These are phyloP conservation scores for Menura novaehollandiae DNA, from an alignment of 2,113 vertebrate species.

Conservation along the genomic window DNA sequence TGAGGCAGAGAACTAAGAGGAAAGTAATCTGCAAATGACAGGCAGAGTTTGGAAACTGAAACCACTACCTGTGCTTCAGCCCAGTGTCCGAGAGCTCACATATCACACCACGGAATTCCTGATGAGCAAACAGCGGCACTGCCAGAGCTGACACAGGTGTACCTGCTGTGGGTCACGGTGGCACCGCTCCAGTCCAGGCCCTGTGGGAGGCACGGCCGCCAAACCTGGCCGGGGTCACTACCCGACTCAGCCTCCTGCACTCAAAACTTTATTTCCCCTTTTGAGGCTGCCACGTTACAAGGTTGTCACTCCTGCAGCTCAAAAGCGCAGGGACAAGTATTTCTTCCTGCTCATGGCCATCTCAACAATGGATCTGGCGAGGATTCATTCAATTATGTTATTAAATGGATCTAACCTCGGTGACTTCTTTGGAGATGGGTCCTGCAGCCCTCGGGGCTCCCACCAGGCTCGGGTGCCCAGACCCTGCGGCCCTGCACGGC, in stretches of 20 bases:
- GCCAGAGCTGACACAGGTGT: fast-evolving
- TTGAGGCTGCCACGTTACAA: fast-evolving
- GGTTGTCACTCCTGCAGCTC: neutral
- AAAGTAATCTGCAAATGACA: neutral
- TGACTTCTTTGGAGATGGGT: fast-evolving
- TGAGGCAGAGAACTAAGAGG: neutral
- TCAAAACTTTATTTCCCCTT: neutral
- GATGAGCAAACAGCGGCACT: fast-evolving
- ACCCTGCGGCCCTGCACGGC: fast-evolving
- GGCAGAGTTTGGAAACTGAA: neutral
- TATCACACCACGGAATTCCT: neutral
- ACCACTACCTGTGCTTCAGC: neutral
- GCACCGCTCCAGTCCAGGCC: fast-evolving
- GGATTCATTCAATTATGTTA: fast-evolving
- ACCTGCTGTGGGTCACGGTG: fast-evolving
- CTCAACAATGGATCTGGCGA: fast-evolving
- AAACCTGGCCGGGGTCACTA: fast-evolving
- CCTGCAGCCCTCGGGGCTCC: no score
- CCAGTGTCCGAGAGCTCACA: fast-evolving
- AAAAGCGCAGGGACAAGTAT: neutral
- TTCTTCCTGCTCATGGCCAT: neutral
- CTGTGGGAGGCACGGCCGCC: fast-evolving
- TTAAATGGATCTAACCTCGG: neutral
- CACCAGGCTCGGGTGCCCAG: fast-evolving
- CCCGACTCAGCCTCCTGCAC: fast-evolving